These are phyloP conservation scores for Phrixothrix hirtus DNA, from an alignment of 2,888 invertebrate genomes.

Conservation along the genomic window DNA sequence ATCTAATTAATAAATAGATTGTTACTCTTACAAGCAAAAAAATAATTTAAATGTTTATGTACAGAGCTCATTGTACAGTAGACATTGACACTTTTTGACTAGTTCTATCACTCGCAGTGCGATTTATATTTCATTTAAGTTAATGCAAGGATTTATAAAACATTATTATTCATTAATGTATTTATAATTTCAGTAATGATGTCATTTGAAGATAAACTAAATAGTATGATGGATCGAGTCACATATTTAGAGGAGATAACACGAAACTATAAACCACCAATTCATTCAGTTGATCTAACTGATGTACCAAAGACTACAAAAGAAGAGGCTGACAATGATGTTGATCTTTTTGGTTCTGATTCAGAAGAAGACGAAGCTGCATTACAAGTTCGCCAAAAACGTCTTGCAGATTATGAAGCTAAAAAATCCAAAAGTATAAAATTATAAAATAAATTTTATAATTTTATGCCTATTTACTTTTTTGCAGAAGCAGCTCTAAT, in stretches of 20 bases:
- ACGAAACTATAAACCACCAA: constrained; percentile 1
- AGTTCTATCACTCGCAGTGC: no score
- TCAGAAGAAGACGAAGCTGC: constrained; percentile 78
- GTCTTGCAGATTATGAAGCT: constrained; percentile 85
- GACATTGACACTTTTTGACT: no score
- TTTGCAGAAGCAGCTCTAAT: constrained; percentile 77
- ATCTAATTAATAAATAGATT: no score
- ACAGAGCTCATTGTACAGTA: no score
- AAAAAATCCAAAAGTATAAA: constrained; percentile 86
- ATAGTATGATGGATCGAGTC: constrained; percentile 38
- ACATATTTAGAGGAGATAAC: constrained; percentile 42
- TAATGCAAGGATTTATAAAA: no score
- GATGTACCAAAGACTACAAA: constrained; percentile 36
- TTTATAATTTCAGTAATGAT: constrained; percentile 9
- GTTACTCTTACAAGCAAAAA: no score
- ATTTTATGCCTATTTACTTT: constrained; percentile 29
- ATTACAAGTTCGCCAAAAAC: constrained; percentile 76
- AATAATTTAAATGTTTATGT: no score
- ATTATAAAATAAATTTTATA: constrained; percentile 5
- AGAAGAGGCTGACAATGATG: constrained; percentile 73
- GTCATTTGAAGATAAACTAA: constrained; percentile 5
- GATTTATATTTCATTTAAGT: no score
- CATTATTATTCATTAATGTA: background rate
- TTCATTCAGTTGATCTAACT: constrained; percentile 4
- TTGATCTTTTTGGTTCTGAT: constrained; percentile 82